Conservation (phyloP, 2,888 invertebrate genomes). For the Portevinia maculata region DNA sequence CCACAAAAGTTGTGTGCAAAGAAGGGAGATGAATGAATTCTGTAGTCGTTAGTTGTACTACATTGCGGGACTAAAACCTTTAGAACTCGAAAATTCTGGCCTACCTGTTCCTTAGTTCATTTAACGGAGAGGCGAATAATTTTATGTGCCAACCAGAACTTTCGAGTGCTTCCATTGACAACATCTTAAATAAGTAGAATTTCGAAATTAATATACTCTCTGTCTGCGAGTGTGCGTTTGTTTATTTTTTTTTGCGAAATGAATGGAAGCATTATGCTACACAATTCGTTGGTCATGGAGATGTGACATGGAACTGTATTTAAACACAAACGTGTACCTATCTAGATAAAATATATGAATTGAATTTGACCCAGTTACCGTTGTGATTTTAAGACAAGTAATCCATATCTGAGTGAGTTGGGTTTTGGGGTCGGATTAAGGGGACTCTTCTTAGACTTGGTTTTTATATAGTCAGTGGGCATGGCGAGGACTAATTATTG, state of each 20-base stretch:
- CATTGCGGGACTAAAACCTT: conserved; percentile 32
- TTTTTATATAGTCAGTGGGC: no score
- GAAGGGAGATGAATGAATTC: conserved; percentile 52
- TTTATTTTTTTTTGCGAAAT: conserved; percentile 17
- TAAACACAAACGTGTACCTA: conserved; percentile 3
- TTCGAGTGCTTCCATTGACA: conserved; percentile 11
- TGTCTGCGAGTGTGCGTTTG: background rate
- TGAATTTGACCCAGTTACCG: conserved; percentile 57
- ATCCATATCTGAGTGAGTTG: background rate
- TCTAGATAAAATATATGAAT: conserved; percentile 35
- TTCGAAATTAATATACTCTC: conserved; percentile 59
- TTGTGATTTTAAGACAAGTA: conserved; percentile 17
- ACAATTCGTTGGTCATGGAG: conserved; percentile 44
- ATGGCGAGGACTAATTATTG: no score
- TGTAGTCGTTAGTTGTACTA: conserved; percentile 28
- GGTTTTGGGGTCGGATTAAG: no score
- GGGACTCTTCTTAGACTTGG: no score
- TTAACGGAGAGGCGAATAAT: background rate
- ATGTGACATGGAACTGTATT: conserved; percentile 40
- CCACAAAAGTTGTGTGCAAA: conserved; percentile 31
- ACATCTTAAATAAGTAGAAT: conserved; percentile 48
- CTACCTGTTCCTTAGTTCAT: conserved; percentile 54
- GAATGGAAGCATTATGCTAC: conserved; percentile 31
- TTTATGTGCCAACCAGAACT: conserved; percentile 38
- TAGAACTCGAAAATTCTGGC: conserved; percentile 4